phyloP scores from a whole-genome alignment of 2,113 vertebrate genomes.

The Coregonus clupeaformis region DNA sequence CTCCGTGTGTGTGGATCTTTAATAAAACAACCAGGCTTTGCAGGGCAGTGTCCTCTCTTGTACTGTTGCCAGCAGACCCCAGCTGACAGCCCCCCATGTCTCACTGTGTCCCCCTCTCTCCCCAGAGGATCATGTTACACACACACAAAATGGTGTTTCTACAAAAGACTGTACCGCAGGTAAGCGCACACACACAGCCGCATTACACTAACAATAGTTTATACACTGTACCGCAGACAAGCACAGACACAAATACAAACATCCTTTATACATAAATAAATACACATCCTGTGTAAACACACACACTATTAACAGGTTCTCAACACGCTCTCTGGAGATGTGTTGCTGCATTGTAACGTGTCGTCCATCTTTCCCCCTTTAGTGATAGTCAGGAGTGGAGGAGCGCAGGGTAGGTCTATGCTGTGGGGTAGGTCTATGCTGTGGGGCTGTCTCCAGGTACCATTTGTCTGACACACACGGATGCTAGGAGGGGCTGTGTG shows the following conservation, averaged over 20 bases:
- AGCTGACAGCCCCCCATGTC: too few relatives aligned
- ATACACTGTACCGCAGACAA: neutral
- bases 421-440: neutral
- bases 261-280: neutral
- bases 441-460: neutral
- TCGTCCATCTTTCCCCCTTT: neutral
- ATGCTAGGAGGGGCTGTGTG: neutral
- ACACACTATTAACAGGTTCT: neutral
- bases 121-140: neutral
- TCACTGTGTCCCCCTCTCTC: neutral
- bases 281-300: too few relatives aligned
- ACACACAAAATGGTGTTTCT: neutral
- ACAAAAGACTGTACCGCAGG: neutral
- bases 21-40: conserved; percentile 11
- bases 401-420: neutral
- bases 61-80: neutral
- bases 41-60: neutral
- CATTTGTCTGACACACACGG: neutral
- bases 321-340: neutral
- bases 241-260: neutral
- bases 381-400: neutral
- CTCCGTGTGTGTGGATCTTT: neutral
- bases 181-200: neutral
- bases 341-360: neutral
- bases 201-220: neutral